These are phyloP conservation scores for Metalampra italica DNA, from an alignment of 2,888 invertebrate species.

Conservation along the genomic window DNA sequence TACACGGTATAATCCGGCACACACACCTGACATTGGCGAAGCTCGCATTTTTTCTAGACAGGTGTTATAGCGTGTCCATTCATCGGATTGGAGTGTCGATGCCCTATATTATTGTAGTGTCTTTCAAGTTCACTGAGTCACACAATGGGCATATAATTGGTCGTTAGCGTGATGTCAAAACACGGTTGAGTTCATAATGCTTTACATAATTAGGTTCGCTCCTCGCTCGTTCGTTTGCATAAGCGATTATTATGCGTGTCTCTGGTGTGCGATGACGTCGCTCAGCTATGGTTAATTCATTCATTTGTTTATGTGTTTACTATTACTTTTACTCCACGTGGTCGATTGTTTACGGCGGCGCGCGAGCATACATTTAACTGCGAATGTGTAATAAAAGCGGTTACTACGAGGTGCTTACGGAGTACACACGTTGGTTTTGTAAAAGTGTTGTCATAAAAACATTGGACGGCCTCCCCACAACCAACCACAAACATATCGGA, in stretches of 20 bases:
- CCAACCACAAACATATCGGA: background rate
- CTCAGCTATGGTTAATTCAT: slow-evolving; percentile 65
- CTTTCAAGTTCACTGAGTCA: slow-evolving; percentile 73
- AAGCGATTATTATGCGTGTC: slow-evolving; percentile 74
- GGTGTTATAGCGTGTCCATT: slow-evolving; percentile 53
- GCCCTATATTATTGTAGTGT: slow-evolving; percentile 70
- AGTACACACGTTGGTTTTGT: slow-evolving; percentile 5
- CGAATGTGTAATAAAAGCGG: slow-evolving; percentile 57
- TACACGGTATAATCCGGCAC: no score
- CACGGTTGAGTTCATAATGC: slow-evolving; percentile 58
- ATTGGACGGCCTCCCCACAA: background rate
- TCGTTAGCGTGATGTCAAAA: slow-evolving; percentile 71
- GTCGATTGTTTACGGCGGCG: slow-evolving; percentile 59
- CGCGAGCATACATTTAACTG: slow-evolving; percentile 50
- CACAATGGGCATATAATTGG: slow-evolving; percentile 72
- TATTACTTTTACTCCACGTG: slow-evolving; percentile 70
- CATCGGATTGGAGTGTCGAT: slow-evolving; percentile 49
- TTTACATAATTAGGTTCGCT: slow-evolving; percentile 69
- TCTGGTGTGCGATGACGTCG: slow-evolving; percentile 55
- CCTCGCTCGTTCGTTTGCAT: slow-evolving; percentile 72
- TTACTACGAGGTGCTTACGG: slow-evolving; percentile 32
- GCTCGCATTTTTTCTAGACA: slow-evolving; percentile 59
- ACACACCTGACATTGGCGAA: slow-evolving; percentile 57
- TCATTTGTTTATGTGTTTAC: slow-evolving; percentile 70
- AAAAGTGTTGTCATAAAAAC: background rate